Conservation (phyloP, 2,888 invertebrate species). For the Neuroscelio doddi region DNA sequence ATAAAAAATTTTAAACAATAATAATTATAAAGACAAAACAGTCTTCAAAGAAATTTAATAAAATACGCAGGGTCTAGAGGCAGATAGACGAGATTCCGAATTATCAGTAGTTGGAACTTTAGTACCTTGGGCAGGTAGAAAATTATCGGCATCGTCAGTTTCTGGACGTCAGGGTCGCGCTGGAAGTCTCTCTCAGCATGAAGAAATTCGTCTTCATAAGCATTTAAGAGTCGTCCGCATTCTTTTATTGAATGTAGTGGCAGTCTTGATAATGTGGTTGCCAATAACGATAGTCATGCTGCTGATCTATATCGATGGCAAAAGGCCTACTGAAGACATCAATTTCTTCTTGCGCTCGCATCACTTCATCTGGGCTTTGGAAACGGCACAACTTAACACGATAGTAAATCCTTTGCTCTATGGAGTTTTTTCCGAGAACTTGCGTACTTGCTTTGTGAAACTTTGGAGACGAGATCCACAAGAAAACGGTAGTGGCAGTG, state of each 20-base stretch:
- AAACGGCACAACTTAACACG: slow-evolving; percentile 74
- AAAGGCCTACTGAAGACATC: slow-evolving; percentile 72
- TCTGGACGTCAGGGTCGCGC: slow-evolving; percentile 66
- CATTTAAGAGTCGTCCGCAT: slow-evolving; percentile 75
- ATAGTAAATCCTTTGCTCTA: slow-evolving; percentile 75
- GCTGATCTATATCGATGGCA: slow-evolving; percentile 75
- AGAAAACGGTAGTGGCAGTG: slow-evolving; percentile 51
- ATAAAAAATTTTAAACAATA: too few relatives aligned
- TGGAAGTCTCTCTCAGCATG: slow-evolving; percentile 73
- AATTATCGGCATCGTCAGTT: slow-evolving; percentile 69
- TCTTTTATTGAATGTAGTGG: slow-evolving; percentile 74
- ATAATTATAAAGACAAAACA: too few relatives aligned
- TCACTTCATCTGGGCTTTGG: slow-evolving; percentile 74
- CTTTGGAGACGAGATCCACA: slow-evolving; percentile 64
- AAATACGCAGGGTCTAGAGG: slow-evolving; percentile 42
- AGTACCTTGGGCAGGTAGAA: slow-evolving; percentile 72
- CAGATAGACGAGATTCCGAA: slow-evolving; percentile 72
- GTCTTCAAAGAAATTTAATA: too few relatives aligned
- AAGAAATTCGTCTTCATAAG: slow-evolving; percentile 74
- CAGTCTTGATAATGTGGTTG: slow-evolving; percentile 76
- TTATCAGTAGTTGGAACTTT: slow-evolving; percentile 73
- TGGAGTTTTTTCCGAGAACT: slow-evolving; percentile 75
- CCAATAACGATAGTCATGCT: slow-evolving; percentile 75
- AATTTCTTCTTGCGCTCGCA: slow-evolving; percentile 73
- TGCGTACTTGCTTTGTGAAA: slow-evolving; percentile 71